Conservation (phyloP, 2,888 invertebrate species). For the Tenthredo amoena region DNA sequence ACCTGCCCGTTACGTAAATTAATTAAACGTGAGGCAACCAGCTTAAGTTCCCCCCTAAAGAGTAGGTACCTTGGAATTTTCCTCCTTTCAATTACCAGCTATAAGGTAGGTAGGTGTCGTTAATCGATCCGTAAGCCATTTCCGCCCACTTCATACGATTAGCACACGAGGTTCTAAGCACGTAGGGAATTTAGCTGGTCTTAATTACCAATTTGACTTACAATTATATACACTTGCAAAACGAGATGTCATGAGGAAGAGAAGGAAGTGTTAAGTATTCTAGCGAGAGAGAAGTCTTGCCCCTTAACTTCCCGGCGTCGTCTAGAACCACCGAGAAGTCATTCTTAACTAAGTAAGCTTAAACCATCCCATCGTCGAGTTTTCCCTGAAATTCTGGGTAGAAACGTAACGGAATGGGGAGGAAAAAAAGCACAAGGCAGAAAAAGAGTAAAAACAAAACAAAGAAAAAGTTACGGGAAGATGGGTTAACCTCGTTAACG, state of each 20-base stretch:
- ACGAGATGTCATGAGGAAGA: slow-evolving; percentile 3
- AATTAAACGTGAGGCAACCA: slow-evolving; percentile 25
- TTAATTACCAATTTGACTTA: slow-evolving; percentile 1
- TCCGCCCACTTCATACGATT: slow-evolving; percentile 15
- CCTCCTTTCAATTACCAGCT: slow-evolving; percentile 34
- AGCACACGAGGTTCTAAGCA: slow-evolving; percentile 6
- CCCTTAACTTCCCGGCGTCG: background rate
- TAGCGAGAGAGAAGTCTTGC: background rate
- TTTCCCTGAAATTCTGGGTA: background rate
- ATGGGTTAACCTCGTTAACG: slow-evolving; percentile 49
- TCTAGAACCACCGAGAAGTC: slow-evolving; percentile 2
- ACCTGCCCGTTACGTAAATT: slow-evolving; percentile 29
- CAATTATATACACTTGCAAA: background rate
- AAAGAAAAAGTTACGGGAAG: background rate
- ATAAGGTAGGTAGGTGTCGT: background rate
- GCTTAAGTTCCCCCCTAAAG: background rate
- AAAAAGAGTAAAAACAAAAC: background rate
- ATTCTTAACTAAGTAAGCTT: slow-evolving; percentile 10
- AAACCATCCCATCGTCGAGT: slow-evolving; percentile 27
- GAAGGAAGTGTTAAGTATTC: background rate
- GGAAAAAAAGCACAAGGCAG: background rate
- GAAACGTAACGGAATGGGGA: background rate
- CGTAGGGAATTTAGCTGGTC: background rate
- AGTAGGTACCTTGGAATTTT: slow-evolving; percentile 7
- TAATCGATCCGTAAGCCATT: slow-evolving; percentile 36